phyloP scores from a whole-genome alignment of 2,888 invertebrate species.

The Rotaria sp. region DNA sequence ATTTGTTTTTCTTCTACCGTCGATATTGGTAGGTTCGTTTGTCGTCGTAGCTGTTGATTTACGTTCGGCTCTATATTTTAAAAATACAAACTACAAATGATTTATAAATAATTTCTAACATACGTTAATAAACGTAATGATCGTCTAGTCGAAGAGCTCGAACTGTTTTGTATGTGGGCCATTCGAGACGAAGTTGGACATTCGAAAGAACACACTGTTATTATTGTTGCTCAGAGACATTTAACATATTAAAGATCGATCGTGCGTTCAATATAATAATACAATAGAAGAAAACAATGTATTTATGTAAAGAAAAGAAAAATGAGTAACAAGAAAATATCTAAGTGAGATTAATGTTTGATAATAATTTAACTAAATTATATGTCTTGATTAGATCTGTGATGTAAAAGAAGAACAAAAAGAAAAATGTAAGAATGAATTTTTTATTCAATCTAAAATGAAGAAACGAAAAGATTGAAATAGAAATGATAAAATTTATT shows the following conservation, averaged over 20 bases:
- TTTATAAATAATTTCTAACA: background rate
- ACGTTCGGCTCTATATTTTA: background rate
- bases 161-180: background rate
- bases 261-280: background rate
- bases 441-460: background rate
- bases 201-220: background rate
- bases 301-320: background rate
- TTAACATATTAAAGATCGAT: background rate
- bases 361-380: background rate
- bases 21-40: background rate
- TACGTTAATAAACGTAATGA: conserved; percentile 30
- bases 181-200: background rate
- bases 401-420: background rate
- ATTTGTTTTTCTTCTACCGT: background rate
- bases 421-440: background rate
- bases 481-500: background rate
- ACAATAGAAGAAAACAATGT: background rate
- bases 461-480: background rate
- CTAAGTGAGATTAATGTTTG: background rate
- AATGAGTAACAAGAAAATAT: background rate
- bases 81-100: background rate
- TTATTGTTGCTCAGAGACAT: background rate
- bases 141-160: conserved; percentile 13
- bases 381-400: background rate
- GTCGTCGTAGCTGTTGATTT: background rate